phyloP scores from a whole-genome alignment of 2,888 invertebrate species.

The Morpho deidamia region DNA sequence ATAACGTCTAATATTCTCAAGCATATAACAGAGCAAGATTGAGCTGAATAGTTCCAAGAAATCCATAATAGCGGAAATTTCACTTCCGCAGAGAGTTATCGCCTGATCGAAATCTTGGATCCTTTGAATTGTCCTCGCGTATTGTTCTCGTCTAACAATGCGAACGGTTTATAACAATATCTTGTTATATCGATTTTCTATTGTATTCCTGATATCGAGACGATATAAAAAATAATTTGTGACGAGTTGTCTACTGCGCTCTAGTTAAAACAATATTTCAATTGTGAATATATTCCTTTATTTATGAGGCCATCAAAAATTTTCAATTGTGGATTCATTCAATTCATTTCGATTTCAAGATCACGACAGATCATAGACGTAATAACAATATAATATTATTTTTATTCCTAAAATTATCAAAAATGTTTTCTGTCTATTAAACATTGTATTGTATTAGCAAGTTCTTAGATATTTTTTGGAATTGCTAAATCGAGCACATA shows the following conservation, averaged over 20 bases:
- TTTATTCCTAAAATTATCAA: no score
- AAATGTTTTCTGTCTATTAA: no score
- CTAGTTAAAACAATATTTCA: no score
- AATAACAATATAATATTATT: no score
- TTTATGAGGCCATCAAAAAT: neutral
- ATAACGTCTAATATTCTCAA: no score
- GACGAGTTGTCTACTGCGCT: neutral
- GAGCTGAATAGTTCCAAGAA: neutral
- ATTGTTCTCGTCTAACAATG: conserved; percentile 27
- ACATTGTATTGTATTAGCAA: no score
- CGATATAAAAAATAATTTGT: conserved; percentile 13
- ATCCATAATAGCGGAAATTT: conserved; percentile 22
- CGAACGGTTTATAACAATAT: conserved; percentile 24
- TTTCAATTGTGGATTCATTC: no score
- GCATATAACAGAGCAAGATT: neutral
- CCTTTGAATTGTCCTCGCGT: conserved; percentile 23
- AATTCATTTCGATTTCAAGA: no score
- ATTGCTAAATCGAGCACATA: no score
- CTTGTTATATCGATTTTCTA: conserved; percentile 26
- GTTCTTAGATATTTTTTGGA: no score
- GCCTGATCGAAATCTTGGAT: conserved; percentile 22
- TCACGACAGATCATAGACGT: no score
- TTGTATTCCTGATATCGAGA: conserved; percentile 18
- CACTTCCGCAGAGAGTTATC: conserved; percentile 22
- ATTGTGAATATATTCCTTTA: no score